phyloP scores from a whole-genome alignment of 2,113 vertebrate genomes.

The Dicerorhinus sumatrensis region DNA sequence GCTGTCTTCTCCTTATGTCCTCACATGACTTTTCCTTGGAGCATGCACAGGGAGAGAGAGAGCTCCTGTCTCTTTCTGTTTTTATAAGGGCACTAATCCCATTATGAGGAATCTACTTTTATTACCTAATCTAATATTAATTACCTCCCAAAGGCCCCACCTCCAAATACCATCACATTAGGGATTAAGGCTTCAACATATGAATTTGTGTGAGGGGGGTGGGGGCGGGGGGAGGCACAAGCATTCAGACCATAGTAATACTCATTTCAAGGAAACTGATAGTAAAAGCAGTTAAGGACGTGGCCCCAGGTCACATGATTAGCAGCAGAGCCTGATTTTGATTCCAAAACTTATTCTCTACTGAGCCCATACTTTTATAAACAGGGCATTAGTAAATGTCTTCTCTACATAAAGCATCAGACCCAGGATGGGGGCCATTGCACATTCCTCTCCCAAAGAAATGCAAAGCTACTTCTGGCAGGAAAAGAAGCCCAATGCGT shows the following conservation, averaged over 20 bases:
- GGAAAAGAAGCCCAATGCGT: neutral
- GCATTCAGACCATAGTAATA: neutral
- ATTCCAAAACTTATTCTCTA: neutral
- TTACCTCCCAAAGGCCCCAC: neutral
- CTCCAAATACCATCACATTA: neutral
- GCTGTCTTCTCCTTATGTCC: neutral
- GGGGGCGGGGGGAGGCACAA: neutral
- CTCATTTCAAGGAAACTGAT: neutral
- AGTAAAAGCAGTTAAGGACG: neutral
- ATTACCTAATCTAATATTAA: neutral
- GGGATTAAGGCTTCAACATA: neutral
- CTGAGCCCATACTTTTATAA: neutral
- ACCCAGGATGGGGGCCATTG: neutral
- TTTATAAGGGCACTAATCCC: neutral
- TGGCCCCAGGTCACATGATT: neutral
- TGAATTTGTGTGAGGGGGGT: neutral
- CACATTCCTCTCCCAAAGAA: neutral
- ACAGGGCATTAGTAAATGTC: neutral
- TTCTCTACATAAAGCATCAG: neutral
- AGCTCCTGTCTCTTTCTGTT: neutral
- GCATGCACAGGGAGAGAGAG: neutral
- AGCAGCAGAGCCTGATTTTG: neutral
- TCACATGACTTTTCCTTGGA: neutral
- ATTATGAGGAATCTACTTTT: neutral
- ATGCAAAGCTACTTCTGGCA: neutral